Evolutionary conservation across 2,797 vertebrate species (phyloP).

Genomic region (Siniperca undulata): DNA sequence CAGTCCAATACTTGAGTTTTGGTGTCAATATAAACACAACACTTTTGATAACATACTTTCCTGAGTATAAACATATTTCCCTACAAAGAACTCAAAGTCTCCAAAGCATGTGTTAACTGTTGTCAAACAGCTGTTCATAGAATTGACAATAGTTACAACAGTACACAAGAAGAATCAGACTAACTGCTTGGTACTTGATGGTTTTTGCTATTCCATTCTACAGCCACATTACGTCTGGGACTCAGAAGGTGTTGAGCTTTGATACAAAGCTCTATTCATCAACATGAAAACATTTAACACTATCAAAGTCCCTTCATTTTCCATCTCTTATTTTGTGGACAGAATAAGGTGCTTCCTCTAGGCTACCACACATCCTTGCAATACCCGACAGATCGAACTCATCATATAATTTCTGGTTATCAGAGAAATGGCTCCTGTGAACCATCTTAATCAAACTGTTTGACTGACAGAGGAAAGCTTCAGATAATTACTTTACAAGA

Average conservation of each 20-base stretch:
- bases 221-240: not conserved
- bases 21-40: not conserved
- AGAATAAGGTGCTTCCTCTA: not conserved
- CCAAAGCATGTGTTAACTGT: not conserved
- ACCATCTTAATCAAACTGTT: not conserved
- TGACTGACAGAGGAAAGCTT: not conserved
- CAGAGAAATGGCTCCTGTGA: not conserved
- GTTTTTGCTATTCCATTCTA: slow-evolving; percentile 1
- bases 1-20: not conserved
- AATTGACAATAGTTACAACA: not conserved
- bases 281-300: not conserved
- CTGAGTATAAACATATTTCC: not conserved
- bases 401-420: not conserved
- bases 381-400: not conserved
- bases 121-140: not conserved
- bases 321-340: not conserved
- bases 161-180: not conserved
- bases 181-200: not conserved
- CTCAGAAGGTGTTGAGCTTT: not conserved
- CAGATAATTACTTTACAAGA: not conserved
- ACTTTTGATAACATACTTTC: not conserved
- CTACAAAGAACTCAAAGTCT: not conserved
- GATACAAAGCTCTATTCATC: not conserved
- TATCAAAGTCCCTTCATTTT: not conserved
- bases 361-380: not conserved